A percentile compares a stretch with the other conserved stretches of the same genome.
phyloP scores from a whole-genome alignment of 2,797 vertebrate species.

The Sebastes dallii region DNA sequence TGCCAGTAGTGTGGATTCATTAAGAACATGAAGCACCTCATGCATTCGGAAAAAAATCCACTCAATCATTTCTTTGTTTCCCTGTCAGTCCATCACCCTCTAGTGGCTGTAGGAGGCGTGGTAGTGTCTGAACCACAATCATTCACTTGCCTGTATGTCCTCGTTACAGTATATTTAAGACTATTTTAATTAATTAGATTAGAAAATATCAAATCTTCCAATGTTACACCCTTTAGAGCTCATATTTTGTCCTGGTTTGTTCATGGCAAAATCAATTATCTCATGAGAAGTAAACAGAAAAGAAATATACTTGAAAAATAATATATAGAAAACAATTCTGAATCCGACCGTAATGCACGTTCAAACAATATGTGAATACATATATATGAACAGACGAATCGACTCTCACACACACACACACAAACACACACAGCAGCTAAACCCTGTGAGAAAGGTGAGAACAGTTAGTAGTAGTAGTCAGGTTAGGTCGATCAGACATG shows the following conservation, averaged over 20 bases:
- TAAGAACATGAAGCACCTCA: background rate
- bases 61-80: background rate
- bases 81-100: background rate
- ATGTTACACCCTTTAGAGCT: conserved; percentile 13
- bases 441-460: conserved; percentile 51
- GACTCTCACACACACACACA: background rate
- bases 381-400: background rate
- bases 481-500: conserved; percentile 70
- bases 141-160: background rate
- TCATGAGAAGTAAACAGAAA: conserved; percentile 12
- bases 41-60: background rate
- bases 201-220: background rate
- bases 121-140: background rate
- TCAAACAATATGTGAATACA: background rate
- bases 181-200: background rate
- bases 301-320: background rate
- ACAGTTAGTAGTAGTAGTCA: conserved; percentile 35
- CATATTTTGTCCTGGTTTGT: conserved; percentile 28
- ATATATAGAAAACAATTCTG: background rate
- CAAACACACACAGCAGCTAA: conserved; percentile 28
- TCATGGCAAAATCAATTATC: conserved; percentile 3
- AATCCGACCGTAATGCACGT: conserved; percentile 19
- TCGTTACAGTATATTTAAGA: background rate
- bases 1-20: background rate
- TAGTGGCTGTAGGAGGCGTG: background rate